phyloP scores from a whole-genome alignment of 2,797 vertebrate species.

The Pseudochirops cupreus region DNA sequence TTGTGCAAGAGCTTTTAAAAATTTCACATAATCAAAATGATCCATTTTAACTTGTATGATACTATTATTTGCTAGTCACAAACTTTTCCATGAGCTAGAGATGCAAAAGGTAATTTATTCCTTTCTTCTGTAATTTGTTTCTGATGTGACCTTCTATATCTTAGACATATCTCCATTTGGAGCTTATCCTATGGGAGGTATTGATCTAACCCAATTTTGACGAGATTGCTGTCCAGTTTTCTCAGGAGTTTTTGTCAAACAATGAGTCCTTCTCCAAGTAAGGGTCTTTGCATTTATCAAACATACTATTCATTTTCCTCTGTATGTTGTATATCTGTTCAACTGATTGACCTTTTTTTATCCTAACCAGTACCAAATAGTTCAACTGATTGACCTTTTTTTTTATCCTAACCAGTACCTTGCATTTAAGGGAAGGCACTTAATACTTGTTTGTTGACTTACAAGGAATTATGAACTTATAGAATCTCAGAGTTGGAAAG shows the following conservation, averaged over 20 bases:
- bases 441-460: neutral
- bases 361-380: neutral
- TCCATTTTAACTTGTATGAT: neutral
- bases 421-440: neutral
- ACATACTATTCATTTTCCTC: neutral
- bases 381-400: too few relatives aligned
- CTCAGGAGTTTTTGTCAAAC: neutral
- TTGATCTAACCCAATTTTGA: neutral
- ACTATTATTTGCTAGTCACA: neutral
- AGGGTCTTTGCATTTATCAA: neutral
- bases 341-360: neutral
- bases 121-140: neutral
- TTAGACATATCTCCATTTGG: neutral
- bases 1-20: neutral
- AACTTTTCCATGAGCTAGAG: neutral
- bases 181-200: neutral
- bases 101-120: neutral
- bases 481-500: neutral
- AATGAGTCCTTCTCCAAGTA: neutral
- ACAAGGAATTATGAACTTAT: neutral
- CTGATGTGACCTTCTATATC: neutral
- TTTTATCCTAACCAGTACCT: neutral
- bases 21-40: neutral
- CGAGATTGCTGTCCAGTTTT: neutral
- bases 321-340: neutral